Evolutionary conservation across 2,888 invertebrate species (phyloP), one percentile per base, ranked within the genome.

Genomic region (Octonoba sinensis): DNA sequence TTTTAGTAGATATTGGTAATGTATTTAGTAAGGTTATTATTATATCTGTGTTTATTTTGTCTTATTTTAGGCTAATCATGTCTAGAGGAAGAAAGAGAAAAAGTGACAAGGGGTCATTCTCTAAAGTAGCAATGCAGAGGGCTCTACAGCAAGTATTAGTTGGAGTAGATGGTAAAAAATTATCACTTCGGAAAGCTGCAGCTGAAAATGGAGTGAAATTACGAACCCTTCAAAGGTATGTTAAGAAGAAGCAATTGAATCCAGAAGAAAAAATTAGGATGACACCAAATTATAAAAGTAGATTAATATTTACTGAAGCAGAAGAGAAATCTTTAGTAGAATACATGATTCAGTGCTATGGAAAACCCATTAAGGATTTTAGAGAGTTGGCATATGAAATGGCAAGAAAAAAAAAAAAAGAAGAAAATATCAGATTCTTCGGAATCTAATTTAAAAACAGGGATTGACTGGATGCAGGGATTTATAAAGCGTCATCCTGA

Each of bases 401-500:
- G 18, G 57, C 57, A 57, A 57, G 24, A n/a, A n/a, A n/a, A n/a
- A 57, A 22, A 22, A 57, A 57, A 57, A 22, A 11, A 20, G 18
- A 57, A 57, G 57, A 57, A 57, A 20, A 57, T 57, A 24, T 24
- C 57, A 57, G 57, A 12, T 4, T 57, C 57, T 57, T 57, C 22
- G 22, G 22, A 57, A 57, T 16, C 57, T 57, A 57, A 57, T 22
- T 57, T 57, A 57, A 57, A 57, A 57, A 24, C 57, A 57, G 57
- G 57, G 6, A 57, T 24, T 54, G 54, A 67, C 56, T 67, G 67
- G 67, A 18, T 54, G 11, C 36, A 67, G n/a, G 54, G 67, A 54
- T 67, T 67, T 44, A 54, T 67, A 44, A 46, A 67, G 20, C 27
- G 46, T 15, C 56, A 69, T 57, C 20, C 36, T 47, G 44, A 27